These are phyloP conservation scores for Hedychridium roseum DNA, from an alignment of 2,888 invertebrate genomes.

Conservation along the genomic window DNA sequence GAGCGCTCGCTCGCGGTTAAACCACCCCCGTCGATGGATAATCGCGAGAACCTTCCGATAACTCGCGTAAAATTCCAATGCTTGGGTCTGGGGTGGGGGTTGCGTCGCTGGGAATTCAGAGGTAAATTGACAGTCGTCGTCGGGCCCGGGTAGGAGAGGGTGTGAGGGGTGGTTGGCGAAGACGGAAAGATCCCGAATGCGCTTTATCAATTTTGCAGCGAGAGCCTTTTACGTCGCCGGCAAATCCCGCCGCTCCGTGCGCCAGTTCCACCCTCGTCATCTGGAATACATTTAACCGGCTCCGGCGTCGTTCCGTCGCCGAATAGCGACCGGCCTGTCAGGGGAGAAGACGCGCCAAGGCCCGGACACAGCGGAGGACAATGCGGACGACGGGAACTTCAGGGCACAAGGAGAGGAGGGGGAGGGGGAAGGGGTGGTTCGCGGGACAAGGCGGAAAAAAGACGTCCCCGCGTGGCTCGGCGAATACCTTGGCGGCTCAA, in stretches of 20 bases:
- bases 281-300: conserved; percentile 29
- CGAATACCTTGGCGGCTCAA: conserved; percentile 38
- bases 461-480: conserved; percentile 50
- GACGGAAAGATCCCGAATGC: conserved; percentile 3
- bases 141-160: too few relatives aligned
- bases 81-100: too few relatives aligned
- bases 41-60: too few relatives aligned
- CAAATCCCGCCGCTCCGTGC: conserved; percentile 24
- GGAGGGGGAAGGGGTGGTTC: conserved; percentile 10
- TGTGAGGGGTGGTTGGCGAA: too few relatives aligned
- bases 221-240: conserved; percentile 14
- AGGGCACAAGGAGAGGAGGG: too few relatives aligned
- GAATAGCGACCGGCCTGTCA: conserved; percentile 5
- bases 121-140: too few relatives aligned
- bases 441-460: conserved; percentile 20
- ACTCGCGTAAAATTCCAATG: too few relatives aligned
- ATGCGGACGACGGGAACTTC: conserved; percentile 8
- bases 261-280: conserved; percentile 14
- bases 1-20: too few relatives aligned
- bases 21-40: too few relatives aligned
- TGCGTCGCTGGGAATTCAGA: too few relatives aligned
- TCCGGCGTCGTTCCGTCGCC: neutral
- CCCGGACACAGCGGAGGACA: conserved; percentile 4
- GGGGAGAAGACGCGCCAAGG: neutral
- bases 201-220: conserved; percentile 27